phyloP scores from a whole-genome alignment of 2,113 vertebrate genomes.

The Propithecus coquereli region DNA sequence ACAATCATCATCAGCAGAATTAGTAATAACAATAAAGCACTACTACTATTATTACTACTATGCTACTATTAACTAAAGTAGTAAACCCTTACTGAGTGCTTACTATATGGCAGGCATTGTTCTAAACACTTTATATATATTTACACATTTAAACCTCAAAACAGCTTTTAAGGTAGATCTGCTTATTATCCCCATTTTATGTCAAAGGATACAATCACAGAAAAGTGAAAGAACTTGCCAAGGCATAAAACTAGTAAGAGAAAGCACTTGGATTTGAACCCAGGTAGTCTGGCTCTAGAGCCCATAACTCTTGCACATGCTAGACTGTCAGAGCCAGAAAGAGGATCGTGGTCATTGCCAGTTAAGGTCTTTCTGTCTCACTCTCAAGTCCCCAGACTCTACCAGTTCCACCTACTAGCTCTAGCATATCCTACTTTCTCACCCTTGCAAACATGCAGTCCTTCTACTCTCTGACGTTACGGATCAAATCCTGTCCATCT shows the following conservation, averaged over 20 bases:
- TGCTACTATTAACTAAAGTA: background rate
- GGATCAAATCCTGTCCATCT: background rate
- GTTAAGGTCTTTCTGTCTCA: background rate
- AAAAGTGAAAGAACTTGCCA: conserved; percentile 9
- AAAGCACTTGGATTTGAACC: background rate
- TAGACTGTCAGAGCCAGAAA: background rate
- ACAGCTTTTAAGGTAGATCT: background rate
- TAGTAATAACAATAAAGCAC: background rate
- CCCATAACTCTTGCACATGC: background rate
- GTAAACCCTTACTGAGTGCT: background rate
- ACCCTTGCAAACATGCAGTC: background rate
- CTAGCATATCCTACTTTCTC: background rate
- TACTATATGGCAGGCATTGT: background rate
- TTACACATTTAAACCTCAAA: background rate
- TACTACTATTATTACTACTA: background rate
- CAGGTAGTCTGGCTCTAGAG: background rate
- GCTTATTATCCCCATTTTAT: background rate
- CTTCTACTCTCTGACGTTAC: background rate
- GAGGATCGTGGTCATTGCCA: background rate
- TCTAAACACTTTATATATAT: background rate
- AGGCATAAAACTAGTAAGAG: background rate
- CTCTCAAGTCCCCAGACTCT: background rate
- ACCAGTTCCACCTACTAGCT: background rate
- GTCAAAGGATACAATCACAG: background rate
- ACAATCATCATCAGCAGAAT: background rate